Base-by-base conservation (phyloP, 2,113 vertebrate genomes). In the Candoia aspera region DNA sequence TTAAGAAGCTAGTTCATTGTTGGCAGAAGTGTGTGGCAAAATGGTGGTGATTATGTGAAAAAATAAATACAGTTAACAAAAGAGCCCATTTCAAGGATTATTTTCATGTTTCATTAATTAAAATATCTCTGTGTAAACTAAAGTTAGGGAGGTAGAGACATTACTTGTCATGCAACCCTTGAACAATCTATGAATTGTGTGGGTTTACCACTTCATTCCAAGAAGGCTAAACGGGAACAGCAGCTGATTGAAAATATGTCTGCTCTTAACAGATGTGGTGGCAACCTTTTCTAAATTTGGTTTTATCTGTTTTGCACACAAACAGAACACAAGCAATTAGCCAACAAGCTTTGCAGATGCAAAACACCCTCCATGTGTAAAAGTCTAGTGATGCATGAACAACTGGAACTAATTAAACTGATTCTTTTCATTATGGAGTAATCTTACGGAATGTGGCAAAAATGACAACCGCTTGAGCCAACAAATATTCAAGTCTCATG, bases 321-420 rank as follows among this genome's bases (percentile, higher is more conserved):
- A 95, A 94, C 94, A 94, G 96, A 96, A 96, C 96, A 96, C 94
- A 96, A 96, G 96, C 94, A 96, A 97, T 96, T 96, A 96, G 94
- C 89, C 95, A 95, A 96, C 93, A 94, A 96, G 95, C 94, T 94
- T 96, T 95, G 94, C 95, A 97, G 96, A 96, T 97, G 96, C 94
- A 79, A 60, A 92, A 95, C 94, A 0, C 58, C 93, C 95, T 92
- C 96, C 94, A 93, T 95, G 91, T 85, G 83, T 92, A 94, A 93
- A 92, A 95, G 88, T 91, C 93, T 94, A 93, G 94, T 96, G 94
- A 87, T 94, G 37, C 92, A 94, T 89, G 92, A 94, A 96, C 95
- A 96, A 95, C 94, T 91, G 92, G 89, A 93, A 89, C 91, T 96
- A 96, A 95, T 96, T 93, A 96, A 96, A 90, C 95, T 95, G 73